A percentile compares a stretch with the other conserved stretches of the same genome.
phyloP scores from a whole-genome alignment of 2,888 invertebrate genomes.

The Pecten maximus region DNA sequence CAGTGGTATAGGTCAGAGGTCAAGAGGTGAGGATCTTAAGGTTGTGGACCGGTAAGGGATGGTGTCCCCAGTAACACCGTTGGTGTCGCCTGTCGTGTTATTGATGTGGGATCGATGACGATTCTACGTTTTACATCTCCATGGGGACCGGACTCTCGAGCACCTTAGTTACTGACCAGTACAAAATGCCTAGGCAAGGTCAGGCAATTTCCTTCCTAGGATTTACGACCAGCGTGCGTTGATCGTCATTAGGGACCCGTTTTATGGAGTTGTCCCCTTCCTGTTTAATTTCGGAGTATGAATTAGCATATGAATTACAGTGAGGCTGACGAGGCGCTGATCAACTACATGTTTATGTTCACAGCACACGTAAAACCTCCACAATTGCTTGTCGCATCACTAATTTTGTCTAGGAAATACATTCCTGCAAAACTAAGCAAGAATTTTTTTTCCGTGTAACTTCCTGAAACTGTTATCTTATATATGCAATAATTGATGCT shows the following conservation, averaged over 20 bases:
- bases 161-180: slow-evolving; percentile 11
- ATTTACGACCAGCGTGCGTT: background rate
- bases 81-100: background rate
- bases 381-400: background rate
- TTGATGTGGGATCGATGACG: slow-evolving; percentile 8
- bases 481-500: background rate
- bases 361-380: slow-evolving; percentile 5
- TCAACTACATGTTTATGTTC: slow-evolving; percentile 10
- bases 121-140: background rate
- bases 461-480: background rate
- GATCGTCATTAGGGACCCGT: slow-evolving; percentile 24
- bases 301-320: slow-evolving; percentile 26
- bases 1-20: background rate
- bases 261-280: slow-evolving; percentile 33
- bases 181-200: background rate
- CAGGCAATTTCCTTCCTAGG: slow-evolving; percentile 33
- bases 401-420: slow-evolving; percentile 11
- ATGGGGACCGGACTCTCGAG: background rate
- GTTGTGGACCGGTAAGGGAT: background rate
- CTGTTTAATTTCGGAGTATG: slow-evolving; percentile 20
- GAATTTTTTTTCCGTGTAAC: background rate
- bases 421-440: background rate
- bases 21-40: background rate
- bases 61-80: background rate
- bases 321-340: background rate